phyloP scores from a whole-genome alignment of 1,140 invertebrate species.

The Penaeus vannamei region DNA sequence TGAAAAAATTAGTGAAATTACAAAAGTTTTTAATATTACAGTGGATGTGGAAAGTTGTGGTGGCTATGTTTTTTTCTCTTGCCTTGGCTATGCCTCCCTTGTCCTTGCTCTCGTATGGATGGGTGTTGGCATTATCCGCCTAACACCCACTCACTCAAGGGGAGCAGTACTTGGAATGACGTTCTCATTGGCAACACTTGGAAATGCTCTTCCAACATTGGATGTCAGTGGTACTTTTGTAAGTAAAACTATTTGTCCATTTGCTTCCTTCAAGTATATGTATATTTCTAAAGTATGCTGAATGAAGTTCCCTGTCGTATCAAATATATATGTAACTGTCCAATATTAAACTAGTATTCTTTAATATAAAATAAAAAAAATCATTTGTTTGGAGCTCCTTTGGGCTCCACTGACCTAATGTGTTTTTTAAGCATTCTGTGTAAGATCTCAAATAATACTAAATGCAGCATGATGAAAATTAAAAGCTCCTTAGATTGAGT shows the following conservation, averaged over 20 bases:
- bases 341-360: neutral
- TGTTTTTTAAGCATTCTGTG: no score
- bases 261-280: neutral
- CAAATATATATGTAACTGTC: neutral
- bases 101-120: conserved; percentile 48
- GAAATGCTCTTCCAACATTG: conserved; percentile 39
- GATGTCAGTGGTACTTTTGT: conserved; percentile 41
- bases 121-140: conserved; percentile 33
- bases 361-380: no score
- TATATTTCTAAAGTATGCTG: neutral
- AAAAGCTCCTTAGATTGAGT: no score
- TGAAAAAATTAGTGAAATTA: neutral
- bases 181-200: conserved; percentile 47
- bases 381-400: no score
- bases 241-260: neutral
- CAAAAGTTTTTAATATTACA: neutral
- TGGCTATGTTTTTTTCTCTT: conserved; percentile 48
- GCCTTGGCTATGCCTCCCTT: conserved; percentile 46
- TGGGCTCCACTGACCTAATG: no score
- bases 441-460: no score
- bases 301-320: no score
- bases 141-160: conserved; percentile 58
- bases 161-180: conserved; percentile 45
- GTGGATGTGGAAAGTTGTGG: conserved; percentile 40
- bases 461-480: no score